Evolutionary conservation across 2,888 invertebrate genomes (phyloP), one percentile per base, ranked within the genome.

Genomic region (Drosophila paracracens): DNA sequence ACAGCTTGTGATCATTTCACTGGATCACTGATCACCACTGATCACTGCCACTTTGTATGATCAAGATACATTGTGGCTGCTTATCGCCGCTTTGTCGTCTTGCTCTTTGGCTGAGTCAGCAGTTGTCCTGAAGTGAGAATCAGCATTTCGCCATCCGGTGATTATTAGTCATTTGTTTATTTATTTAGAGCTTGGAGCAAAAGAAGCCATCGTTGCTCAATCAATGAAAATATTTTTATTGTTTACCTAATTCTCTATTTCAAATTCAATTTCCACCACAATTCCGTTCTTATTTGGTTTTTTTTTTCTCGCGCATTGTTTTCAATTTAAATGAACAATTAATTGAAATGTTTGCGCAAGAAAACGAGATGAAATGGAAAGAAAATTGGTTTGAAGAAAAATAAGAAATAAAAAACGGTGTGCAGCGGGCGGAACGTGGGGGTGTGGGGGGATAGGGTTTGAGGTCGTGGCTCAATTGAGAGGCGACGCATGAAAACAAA

Each of bases 341-440:
- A 89, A 85, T 85, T 89, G 82, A 86, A 88, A 79, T 86, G 83
- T 74, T 79, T 83, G 84, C 72, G 69, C 81, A 66, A 72, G 74
- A 50, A 74, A 71, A 60, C 46, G 29, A 51, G n/a, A 53, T 18
- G 35, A 53, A 74, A 52, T 52, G 33, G 50, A 58, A 66, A 60
- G 64, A 70, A 65, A 66, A 73, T 61, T 66, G 63, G 62, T 58
- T 71, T 75, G 75, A 54, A 68, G 51, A 27, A 60, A 13, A 62
- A 69, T 51, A 52, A 31, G 25, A 54, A 33, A 43, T 21, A 27
- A 36, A 27, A 56, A 63, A 59, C 65, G 52, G 62, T 52, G 65
- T 25, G 13, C 43, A 18, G 18, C 2, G 21, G 35, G 51, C 16
- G 46, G 25, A 25, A 46, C 25, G 4, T 25, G 57, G 57, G 18